Evolutionary conservation across 2,888 invertebrate genomes (phyloP), one percentile per base, ranked within the genome.

Genomic region (Xestia xanthographa): DNA sequence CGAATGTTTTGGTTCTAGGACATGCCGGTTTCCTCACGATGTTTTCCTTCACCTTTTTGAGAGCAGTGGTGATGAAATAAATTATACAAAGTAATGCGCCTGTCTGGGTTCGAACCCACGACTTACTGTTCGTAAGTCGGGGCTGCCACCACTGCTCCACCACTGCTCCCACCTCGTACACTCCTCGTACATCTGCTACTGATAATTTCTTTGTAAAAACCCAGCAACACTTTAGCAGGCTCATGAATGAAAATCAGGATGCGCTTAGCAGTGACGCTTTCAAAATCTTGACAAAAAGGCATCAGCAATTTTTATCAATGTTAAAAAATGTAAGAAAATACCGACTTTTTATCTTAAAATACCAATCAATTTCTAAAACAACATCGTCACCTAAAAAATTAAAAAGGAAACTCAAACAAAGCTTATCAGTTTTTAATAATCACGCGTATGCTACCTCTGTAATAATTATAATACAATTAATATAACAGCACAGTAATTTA

Each of bases 401-500:
- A 43, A n/a, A 0, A n/a, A 20, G 29, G 0, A 1, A 11, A 45
- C 72, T 50, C 4, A 43, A 79, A 53, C 17, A 38, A 29, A 17
- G 17, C 58, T 62, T 50, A 58, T 56, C n/a, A 29, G n/a, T 62
- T 50, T 50, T 60, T 48, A 45, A 80, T 43, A 72, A 72, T 75
- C n/a, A 80, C 34, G 53, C 17, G 48, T 5, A 53, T 72, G 60
- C 26, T 66, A 53, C 48, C 50, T 66, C 11, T 26, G 50, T 79
- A 84, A 82, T 85, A 86, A 84, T 85, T 79, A 77, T 38, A 79
- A 77, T 60, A 78, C 73, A 78, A 78, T 86, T 83, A 82, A 73
- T 70, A 73, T 70, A 79, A 74, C 74, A 66, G 50, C 70, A 11
- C 53, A 45, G 70, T 83, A 80, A 85, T 83, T 70, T 76, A 82